Conservation (phyloP, 1,140 invertebrate species). For the Drosophila parvula region DNA sequence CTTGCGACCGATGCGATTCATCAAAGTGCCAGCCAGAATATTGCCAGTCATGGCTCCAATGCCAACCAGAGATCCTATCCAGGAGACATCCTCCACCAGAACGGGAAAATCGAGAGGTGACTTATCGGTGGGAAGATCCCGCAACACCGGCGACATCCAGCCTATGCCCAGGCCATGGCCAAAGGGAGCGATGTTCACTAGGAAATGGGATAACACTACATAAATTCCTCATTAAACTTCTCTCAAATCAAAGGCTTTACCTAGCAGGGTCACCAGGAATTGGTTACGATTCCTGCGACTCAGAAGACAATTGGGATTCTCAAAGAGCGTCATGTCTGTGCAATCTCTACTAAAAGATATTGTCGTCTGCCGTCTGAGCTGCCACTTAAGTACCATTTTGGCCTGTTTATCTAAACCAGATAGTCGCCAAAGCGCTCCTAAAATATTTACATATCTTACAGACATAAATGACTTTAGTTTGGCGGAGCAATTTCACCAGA, state of each 20-base stretch:
- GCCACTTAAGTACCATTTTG: conserved; percentile 5
- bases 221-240: too few relatives aligned
- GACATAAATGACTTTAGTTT: conserved; percentile 11
- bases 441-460: conserved; percentile 14
- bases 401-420: conserved; percentile 24
- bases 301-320: conserved; percentile 50
- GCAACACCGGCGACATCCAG: conserved; percentile 83
- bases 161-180: conserved; percentile 83
- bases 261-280: conserved; percentile 55
- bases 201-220: not conserved
- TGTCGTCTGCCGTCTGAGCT: not conserved
- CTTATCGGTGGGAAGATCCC: conserved; percentile 67
- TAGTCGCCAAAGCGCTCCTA: not conserved
- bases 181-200: conserved; percentile 83
- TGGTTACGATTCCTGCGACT: conserved; percentile 60
- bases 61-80: conserved; percentile 69
- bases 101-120: conserved; percentile 65
- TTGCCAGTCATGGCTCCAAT: conserved; percentile 72
- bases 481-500: conserved; percentile 1
- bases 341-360: not conserved
- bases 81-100: conserved; percentile 62
- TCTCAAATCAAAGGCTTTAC: conserved; percentile 6
- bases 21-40: conserved; percentile 45
- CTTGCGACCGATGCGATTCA: conserved; percentile 68
- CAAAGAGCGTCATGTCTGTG: conserved; percentile 48